Evolutionary conservation across 2,113 vertebrate species (phyloP).

Genomic region (Silurus glanis): DNA sequence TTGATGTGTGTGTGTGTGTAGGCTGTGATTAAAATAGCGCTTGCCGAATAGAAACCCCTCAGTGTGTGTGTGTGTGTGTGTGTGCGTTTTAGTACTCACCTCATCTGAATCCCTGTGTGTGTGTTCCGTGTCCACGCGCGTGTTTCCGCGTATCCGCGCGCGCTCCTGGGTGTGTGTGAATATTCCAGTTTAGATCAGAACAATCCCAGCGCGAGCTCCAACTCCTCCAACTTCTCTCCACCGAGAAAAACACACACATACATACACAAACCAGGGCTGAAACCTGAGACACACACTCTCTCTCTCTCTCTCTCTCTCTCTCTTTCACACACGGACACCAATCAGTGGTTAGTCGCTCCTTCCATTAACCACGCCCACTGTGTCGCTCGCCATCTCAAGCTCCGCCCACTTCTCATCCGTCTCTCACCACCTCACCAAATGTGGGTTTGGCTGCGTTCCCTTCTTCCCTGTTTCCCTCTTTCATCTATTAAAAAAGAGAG

Average conservation of each 20-base stretch:
- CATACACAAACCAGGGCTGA: conserved; percentile 11
- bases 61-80: conserved; percentile 22
- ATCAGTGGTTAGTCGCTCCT: not conserved
- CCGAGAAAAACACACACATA: conserved; percentile 16
- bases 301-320: no score
- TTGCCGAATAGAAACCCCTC: conserved; percentile 3
- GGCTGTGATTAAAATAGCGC: not conserved
- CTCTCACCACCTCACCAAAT: conserved; percentile 59
- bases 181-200: conserved; percentile 44
- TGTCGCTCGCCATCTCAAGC: conserved; percentile 47
- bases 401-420: conserved; percentile 35
- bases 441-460: conserved; percentile 65
- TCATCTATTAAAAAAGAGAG: conserved; percentile 33
- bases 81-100: conserved; percentile 52
- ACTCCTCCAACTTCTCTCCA: conserved; percentile 53
- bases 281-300: conserved; percentile 31
- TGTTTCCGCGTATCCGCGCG: conserved; percentile 24
- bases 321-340: not conserved
- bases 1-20: not conserved
- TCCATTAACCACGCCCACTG: conserved; percentile 39
- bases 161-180: not conserved
- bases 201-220: conserved; percentile 35
- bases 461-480: conserved; percentile 65
- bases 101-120: conserved; percentile 65
- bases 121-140: not conserved